Conservation (phyloP, 2,797 vertebrate species). For the Garrulus glandarius region DNA sequence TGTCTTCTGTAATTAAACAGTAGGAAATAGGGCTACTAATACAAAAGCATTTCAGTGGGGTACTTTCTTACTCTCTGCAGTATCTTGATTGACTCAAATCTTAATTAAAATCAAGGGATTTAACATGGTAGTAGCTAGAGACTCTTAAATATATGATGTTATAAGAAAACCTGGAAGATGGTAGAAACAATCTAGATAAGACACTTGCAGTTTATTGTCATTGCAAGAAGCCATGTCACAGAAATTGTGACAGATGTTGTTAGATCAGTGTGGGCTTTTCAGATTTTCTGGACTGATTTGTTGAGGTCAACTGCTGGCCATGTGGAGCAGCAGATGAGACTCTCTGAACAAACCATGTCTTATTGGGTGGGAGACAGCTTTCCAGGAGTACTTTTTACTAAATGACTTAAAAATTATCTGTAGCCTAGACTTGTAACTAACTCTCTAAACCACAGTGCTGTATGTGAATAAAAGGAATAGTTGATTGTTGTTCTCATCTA, state of each 20-base stretch:
- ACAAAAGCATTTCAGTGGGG: background rate
- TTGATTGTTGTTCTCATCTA: background rate
- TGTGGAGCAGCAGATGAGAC: background rate
- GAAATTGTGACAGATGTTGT: slow-evolving; percentile 34
- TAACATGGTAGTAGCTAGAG: background rate
- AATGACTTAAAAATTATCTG: background rate
- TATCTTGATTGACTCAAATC: background rate
- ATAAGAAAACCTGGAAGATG: background rate
- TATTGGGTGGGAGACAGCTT: background rate
- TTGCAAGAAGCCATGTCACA: background rate
- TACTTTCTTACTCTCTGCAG: background rate
- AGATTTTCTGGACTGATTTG: slow-evolving; percentile 24
- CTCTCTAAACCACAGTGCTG: background rate
- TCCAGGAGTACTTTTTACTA: background rate
- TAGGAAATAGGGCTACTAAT: background rate
- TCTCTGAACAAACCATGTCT: background rate
- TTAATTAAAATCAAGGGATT: background rate
- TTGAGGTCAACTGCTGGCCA: background rate
- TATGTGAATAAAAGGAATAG: background rate
- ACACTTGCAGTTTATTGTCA: background rate
- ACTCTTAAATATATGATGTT: background rate
- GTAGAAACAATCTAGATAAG: background rate
- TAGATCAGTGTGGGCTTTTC: background rate
- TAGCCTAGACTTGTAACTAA: background rate
- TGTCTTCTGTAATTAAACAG: background rate